Base-by-base conservation (phyloP, 92 coral and sea anemone genomes). In the Nematostella vectensis region DNA sequence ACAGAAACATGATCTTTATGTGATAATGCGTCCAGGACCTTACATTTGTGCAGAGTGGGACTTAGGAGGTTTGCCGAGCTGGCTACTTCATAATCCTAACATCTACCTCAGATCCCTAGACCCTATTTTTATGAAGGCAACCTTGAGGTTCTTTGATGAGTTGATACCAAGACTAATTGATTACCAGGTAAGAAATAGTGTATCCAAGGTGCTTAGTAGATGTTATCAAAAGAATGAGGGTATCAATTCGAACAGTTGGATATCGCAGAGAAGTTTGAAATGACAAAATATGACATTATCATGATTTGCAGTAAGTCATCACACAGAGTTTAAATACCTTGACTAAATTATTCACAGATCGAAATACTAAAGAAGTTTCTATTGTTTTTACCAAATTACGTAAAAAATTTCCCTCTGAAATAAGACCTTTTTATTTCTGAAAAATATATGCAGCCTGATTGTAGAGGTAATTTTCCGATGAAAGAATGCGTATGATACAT, bases 1-100 rank as follows among this genome's bases (percentile, higher is more conserved):
- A 11, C 66, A 73, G 1, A 58, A 73, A 16, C 61, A 58, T 42
- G 80, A 68, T 2, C 65, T 79, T 17, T 61, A 70, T 67, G 80
- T 79, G 29, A 79, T 79, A 30, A 61, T 79, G 29, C 48, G 87
- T 1, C 87, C 87, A n/a, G 87, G 87, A 21, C 87, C 87, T 31
- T 79, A 72, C 36, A 79, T 79, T 33, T 79, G 87, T 57, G 76
- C 87, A 0, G 87, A 79, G 60, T 79, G 87, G 87, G 87, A 79
- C 26, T 69, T 67, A 12, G 87, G 87, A 61, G 87, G 87, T 15
- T 31, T 79, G 17, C 87, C 87, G 18, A 79, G 99, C 39, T 61
- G 70, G 78, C 42, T 71, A 19, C 40, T 71, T 8, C 69, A 27
- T 25, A 69, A 72, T 20, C 79, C 53, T 15, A 57, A 63, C 25